Base-by-base conservation (phyloP, 1,140 invertebrate genomes). In the Episyrphus balteatus region DNA sequence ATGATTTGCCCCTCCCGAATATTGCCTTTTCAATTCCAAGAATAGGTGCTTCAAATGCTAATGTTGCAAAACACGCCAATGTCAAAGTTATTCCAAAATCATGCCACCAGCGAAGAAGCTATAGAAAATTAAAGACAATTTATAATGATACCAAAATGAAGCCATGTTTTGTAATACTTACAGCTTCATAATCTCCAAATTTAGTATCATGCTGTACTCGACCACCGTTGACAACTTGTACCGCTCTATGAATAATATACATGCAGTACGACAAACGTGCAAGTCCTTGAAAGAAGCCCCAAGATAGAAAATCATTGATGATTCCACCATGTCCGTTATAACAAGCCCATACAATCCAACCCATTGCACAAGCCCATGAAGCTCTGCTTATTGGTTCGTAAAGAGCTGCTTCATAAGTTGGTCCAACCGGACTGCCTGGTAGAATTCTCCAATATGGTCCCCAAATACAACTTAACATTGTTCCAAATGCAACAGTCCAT, bases 311-410 rank as follows among this genome's bases (percentile, higher is more conserved):
- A 52, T 75, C 79, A 33, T 74, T 75, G 12, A 81, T 53, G 12
- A 75, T 61, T 43, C 78, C 80, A 73, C 81, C 81, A 59, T 83
- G 80, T 11, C 80, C 78, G 45, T 82, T 83, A 46, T 80, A 74
- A 55, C 83, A 84, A 1, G 79, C 80, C 51, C 83, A 71, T 6
- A 86, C 72, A 33, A 85, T 70, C 83, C 84, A 86, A 0, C 79
- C 78, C 39, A 79, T 79, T 2, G 75, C 72, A 12, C 79, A 61
- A 37, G 78, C 75, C 82, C 82, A 85, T 0, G 76, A 73, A 5
- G 76, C 69, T 52, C 79, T 74, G 59, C 83, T 81, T 1, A 83
- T 52, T 0, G 79, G 75, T 32, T 79, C 75, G 56, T 82, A 86
- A 1, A 80, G 58, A 1, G 81, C 79, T 1, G 79, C 75, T 51